These are phyloP conservation scores for Diachrysia chrysitis DNA, from an alignment of 2,888 invertebrate genomes.

Conservation along the genomic window DNA sequence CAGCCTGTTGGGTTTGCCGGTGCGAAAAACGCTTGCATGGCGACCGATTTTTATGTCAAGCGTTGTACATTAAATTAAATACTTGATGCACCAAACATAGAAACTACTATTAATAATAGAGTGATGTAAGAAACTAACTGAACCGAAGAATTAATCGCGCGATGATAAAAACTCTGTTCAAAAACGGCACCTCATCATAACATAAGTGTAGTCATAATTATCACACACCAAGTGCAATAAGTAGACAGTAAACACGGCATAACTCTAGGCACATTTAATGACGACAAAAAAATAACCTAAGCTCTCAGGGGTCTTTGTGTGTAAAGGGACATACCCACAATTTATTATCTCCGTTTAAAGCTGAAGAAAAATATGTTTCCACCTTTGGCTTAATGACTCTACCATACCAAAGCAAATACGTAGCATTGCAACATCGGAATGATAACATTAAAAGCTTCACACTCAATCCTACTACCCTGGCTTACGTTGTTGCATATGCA, in stretches of 20 bases:
- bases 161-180: conserved; percentile 18
- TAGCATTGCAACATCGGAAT: conserved; percentile 45
- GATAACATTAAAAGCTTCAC: conserved; percentile 51
- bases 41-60: not conserved
- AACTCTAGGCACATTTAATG: conserved; percentile 26
- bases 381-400: conserved; percentile 48
- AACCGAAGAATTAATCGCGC: conserved; percentile 11
- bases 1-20: not conserved
- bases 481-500: conserved; percentile 43
- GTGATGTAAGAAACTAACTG: conserved; percentile 15
- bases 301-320: conserved; percentile 11
- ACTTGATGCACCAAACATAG: not conserved
- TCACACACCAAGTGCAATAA: conserved; percentile 42
- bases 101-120: not conserved
- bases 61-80: too few species aligned
- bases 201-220: conserved; percentile 34
- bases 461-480: conserved; percentile 47
- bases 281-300: conserved; percentile 36
- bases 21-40: not conserved
- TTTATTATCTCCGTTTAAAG: conserved; percentile 43
- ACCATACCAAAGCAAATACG: conserved; percentile 45
- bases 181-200: conserved; percentile 22
- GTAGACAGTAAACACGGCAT: conserved; percentile 24
- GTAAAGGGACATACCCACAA: conserved; percentile 29
- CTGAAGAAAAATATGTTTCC: conserved; percentile 51